phyloP scores from a whole-genome alignment of 2,113 vertebrate genomes.

The Istiophorus platypterus region DNA sequence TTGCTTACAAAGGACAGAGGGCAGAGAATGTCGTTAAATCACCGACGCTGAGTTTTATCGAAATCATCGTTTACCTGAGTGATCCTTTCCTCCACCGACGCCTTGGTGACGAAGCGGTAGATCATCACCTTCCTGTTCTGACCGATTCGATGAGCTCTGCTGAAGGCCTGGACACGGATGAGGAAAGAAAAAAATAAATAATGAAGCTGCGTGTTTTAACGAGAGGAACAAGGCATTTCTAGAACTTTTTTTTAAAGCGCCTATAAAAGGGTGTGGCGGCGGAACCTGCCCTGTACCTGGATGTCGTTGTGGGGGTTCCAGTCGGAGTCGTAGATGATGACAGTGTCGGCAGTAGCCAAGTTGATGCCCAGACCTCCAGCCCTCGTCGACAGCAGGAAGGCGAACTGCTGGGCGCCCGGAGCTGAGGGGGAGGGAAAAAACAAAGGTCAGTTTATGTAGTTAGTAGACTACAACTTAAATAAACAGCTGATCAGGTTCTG shows the following conservation, averaged over 20 bases:
- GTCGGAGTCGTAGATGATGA: slow-evolving; percentile 97
- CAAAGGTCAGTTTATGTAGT: too few relatives aligned
- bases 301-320: slow-evolving; percentile 99
- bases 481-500: too few relatives aligned
- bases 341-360: slow-evolving; percentile 97
- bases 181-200: not conserved
- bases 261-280: rapidly evolving
- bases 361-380: slow-evolving; percentile 98
- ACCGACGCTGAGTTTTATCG: too few relatives aligned
- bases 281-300: slow-evolving; percentile 83
- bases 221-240: not conserved
- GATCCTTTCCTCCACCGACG: slow-evolving; percentile 97
- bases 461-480: too few relatives aligned
- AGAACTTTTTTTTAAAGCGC: not conserved
- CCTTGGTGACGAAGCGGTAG: slow-evolving; percentile 97
- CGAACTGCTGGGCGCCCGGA: slow-evolving; percentile 96
- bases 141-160: slow-evolving; percentile 97
- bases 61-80: slow-evolving; percentile 85
- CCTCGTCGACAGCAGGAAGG: slow-evolving; percentile 96
- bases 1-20: too few relatives aligned
- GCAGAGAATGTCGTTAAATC: too few relatives aligned
- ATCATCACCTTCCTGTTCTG: slow-evolving; percentile 99
- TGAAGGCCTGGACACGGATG: slow-evolving; percentile 89
- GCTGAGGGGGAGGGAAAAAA: slow-evolving; percentile 77
- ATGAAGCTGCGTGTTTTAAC: not conserved